Percentiles rank a stretch among this genome's conserved stretches.
phyloP scores from a whole-genome alignment of 2,888 invertebrate genomes.

The Thereva unica region DNA sequence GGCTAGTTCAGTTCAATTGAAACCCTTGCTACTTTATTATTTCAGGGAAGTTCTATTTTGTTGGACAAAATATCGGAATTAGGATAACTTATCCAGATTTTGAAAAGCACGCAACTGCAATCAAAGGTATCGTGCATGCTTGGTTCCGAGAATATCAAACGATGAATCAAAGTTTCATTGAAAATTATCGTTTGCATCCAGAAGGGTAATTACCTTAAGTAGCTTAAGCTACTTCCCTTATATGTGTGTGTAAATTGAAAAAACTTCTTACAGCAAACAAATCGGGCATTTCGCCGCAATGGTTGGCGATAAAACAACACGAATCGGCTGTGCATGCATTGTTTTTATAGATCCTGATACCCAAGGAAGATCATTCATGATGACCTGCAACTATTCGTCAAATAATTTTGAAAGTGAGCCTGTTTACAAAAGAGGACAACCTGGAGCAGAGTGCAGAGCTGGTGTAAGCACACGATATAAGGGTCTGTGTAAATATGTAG shows the following conservation, averaged over 20 bases:
- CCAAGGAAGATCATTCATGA: slow-evolving; percentile 29
- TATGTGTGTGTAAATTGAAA: too few relatives aligned
- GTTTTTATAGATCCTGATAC: slow-evolving; percentile 19
- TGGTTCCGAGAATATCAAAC: slow-evolving; percentile 44
- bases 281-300: slow-evolving; percentile 46
- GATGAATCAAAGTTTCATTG: slow-evolving; percentile 36
- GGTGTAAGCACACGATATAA: too few relatives aligned
- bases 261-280: slow-evolving; percentile 37
- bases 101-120: slow-evolving; percentile 8
- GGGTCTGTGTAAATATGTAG: too few relatives aligned
- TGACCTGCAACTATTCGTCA: slow-evolving; percentile 29
- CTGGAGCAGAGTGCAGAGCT: too few relatives aligned
- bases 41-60: slow-evolving; percentile 36
- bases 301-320: slow-evolving; percentile 37
- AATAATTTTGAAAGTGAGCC: too few relatives aligned
- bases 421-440: too few relatives aligned
- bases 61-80: slow-evolving; percentile 43
- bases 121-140: slow-evolving; percentile 10
- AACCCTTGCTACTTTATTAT: neutral
- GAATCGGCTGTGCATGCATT: slow-evolving; percentile 42
- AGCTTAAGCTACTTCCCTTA: too few relatives aligned
- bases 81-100: slow-evolving; percentile 25
- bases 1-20: too few relatives aligned
- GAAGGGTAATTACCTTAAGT: slow-evolving; percentile 35
- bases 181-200: slow-evolving; percentile 19